Evolutionary conservation across 2,888 invertebrate genomes (phyloP).

Genomic region (Pecten maximus): DNA sequence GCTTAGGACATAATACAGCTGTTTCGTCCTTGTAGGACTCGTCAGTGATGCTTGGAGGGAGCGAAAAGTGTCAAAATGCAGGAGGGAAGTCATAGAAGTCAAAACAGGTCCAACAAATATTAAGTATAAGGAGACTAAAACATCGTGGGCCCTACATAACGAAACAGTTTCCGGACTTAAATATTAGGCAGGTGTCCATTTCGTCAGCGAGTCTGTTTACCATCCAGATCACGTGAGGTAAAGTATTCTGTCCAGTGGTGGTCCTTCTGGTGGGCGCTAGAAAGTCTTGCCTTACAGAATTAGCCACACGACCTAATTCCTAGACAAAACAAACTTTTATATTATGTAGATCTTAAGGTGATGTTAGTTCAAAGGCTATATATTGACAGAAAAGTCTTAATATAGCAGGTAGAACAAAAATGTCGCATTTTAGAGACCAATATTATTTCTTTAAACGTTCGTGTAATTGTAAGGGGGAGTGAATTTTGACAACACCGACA

Average conservation of each 20-base stretch:
- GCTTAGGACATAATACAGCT: no score
- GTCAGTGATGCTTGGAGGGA: no score
- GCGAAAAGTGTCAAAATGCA: no score
- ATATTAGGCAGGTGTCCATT: not conserved
- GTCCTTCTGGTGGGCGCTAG: not conserved
- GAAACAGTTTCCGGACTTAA: no score
- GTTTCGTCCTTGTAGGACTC: no score
- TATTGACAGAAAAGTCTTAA: not conserved
- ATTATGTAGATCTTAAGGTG: not conserved
- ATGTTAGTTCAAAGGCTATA: not conserved
- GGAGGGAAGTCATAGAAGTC: no score
- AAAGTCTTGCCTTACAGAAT: not conserved
- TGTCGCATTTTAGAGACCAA: not conserved
- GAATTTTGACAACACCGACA: no score
- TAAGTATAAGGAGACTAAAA: no score
- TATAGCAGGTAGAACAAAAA: not conserved
- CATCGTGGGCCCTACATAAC: no score
- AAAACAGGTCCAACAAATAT: no score
- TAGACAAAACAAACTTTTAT: not conserved
- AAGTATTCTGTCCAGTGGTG: not conserved
- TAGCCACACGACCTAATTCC: slow-evolving; percentile 3
- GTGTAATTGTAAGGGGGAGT: not conserved
- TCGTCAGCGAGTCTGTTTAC: not conserved
- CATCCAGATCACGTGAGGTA: not conserved
- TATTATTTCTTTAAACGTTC: not conserved